Base-by-base conservation (phyloP, 2,888 invertebrate genomes). In the Aphodius granarius region DNA sequence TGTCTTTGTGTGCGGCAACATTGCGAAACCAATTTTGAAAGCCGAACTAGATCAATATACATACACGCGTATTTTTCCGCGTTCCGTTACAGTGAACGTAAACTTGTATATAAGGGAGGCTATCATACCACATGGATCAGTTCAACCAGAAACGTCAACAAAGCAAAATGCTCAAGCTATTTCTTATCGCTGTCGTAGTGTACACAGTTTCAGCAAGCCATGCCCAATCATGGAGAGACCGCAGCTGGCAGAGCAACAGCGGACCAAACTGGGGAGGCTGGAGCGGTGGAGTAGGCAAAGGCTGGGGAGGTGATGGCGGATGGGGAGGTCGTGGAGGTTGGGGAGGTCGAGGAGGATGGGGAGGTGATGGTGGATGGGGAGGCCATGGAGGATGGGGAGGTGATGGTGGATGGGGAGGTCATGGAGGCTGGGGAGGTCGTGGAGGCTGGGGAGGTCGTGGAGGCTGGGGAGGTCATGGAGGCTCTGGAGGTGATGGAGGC, bases 91-190 rank as follows among this genome's bases (percentile, higher is more conserved):
- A 68, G 68, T 68, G 68, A 68, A 68, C 18, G 68, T 68, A 13
- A 74, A 75, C 21, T 68, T 13, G 18, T 19, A 72, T 63, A 72
- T 19, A 72, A 20, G 63, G 21, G 20, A 16, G 16, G 3, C 20
- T 72, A 15, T 15, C 20, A 63, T 63, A 15, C 19, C 72, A 20
- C 62, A 62, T 18, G 15, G 63, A n/a, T 63, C 63, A 63, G 20
- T 66, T 43, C 43, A 23, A 17, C 66, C 21, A 20, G 9, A 64
- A 72, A 66, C 16, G 19, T 0, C 17, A 65, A 65, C 64, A n/a
- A 17, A 66, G 20, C 72, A 75, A 72, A 19, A 75, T 75, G 72
- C 63, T 75, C 18, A 75, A 75, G 62, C 17, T 72, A 23, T 5
- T 75, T 21, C 66, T 63, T 6, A 43, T 75, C 17, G 63, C 68